Percentiles rank a stretch among this genome's conserved stretches.
phyloP scores from a whole-genome alignment of 2,888 invertebrate species.

The Phortica magna region DNA sequence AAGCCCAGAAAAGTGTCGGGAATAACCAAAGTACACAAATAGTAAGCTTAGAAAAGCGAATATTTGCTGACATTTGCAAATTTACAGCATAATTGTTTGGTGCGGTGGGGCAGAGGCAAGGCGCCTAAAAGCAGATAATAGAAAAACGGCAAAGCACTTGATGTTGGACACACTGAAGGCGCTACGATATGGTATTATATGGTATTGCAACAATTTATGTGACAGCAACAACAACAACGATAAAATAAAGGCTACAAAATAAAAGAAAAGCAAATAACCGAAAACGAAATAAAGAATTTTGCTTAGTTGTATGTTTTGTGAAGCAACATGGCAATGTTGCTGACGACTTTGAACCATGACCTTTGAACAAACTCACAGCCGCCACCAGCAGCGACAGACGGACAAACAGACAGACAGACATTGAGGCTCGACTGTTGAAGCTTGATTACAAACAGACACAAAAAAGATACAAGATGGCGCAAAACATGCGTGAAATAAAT shows the following conservation, averaged over 20 bases:
- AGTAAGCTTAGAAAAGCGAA: slow-evolving; percentile 34
- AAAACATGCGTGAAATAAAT: neutral
- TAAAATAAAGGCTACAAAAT: neutral
- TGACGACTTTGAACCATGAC: slow-evolving; percentile 23
- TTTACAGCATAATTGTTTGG: slow-evolving; percentile 54
- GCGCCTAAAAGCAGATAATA: neutral
- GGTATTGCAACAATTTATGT: slow-evolving; percentile 23
- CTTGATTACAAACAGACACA: slow-evolving; percentile 3
- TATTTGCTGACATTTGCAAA: slow-evolving; percentile 46
- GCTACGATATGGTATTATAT: neutral
- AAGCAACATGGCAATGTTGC: slow-evolving; percentile 3
- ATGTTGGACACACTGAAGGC: neutral
- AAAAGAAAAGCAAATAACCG: neutral
- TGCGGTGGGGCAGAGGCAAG: slow-evolving; percentile 28
- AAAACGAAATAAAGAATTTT: neutral
- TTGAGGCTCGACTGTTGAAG: too few relatives aligned
- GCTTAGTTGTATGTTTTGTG: neutral
- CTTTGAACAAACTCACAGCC: neutral
- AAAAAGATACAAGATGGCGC: neutral
- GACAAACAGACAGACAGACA: too few relatives aligned
- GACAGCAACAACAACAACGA: neutral
- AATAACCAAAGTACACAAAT: slow-evolving; percentile 51
- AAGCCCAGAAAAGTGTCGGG: neutral
- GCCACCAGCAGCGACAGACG: too few relatives aligned
- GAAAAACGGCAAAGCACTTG: neutral